phyloP scores from a whole-genome alignment of 2,113 vertebrate species.

The Petaurus breviceps region DNA sequence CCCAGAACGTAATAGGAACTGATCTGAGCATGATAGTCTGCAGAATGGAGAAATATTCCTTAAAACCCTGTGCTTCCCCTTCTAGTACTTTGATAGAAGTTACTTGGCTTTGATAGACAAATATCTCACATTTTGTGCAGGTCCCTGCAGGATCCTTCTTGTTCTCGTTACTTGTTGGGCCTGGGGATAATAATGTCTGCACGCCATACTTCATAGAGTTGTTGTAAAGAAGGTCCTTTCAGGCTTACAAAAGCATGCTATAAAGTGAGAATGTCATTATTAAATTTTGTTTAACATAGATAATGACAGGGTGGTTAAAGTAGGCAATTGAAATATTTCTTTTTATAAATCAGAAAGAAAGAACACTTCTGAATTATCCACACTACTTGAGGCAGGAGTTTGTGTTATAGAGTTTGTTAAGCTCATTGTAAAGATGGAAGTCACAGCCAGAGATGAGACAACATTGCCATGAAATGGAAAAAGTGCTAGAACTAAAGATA shows the following conservation, averaged over 20 bases:
- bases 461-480: background rate
- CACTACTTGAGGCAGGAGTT: background rate
- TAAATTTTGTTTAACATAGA: background rate
- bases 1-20: background rate
- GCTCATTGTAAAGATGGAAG: background rate
- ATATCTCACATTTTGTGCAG: background rate
- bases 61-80: background rate
- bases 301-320: background rate
- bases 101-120: background rate
- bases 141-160: background rate
- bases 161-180: background rate
- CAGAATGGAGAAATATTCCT: background rate
- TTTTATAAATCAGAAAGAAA: background rate
- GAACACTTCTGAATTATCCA: background rate
- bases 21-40: background rate
- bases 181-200: background rate
- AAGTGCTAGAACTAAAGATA: background rate
- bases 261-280: background rate
- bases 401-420: background rate
- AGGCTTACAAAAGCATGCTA: background rate
- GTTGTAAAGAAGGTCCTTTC: background rate
- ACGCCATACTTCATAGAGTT: background rate
- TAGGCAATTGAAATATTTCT: background rate
- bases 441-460: background rate
- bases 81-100: background rate